A percentile compares a stretch with the other conserved stretches of the same genome.
Conservation (phyloP, 2,888 invertebrate species). For the Yponomeuta malinellus region DNA sequence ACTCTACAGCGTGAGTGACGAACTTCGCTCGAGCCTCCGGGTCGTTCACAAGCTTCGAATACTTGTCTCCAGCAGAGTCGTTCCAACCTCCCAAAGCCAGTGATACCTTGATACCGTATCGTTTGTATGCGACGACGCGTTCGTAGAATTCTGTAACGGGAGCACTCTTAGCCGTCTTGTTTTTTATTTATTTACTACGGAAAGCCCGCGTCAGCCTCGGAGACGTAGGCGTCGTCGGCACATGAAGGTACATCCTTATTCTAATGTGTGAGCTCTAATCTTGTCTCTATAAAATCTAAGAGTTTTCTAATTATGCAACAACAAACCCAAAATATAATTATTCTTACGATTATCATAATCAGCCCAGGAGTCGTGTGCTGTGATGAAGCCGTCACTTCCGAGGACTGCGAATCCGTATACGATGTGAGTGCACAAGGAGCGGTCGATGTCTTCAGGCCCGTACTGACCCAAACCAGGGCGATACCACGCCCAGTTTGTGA, state of each 20-base stretch:
- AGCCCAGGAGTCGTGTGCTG: slow-evolving; percentile 93
- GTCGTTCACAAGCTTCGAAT: slow-evolving; percentile 88
- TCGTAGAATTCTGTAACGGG: slow-evolving; percentile 84
- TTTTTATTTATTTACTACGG: no score
- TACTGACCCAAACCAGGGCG: slow-evolving; percentile 88
- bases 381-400: slow-evolving; percentile 84
- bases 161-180: not conserved
- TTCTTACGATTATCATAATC: slow-evolving; percentile 88
- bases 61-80: slow-evolving; percentile 93
- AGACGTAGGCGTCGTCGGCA: not conserved
- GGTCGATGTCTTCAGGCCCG: slow-evolving; percentile 89
- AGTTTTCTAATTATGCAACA: no score
- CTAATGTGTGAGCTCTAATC: no score
- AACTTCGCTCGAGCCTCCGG: slow-evolving; percentile 83
- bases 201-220: no score
- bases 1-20: slow-evolving; percentile 82
- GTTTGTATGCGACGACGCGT: slow-evolving; percentile 85
- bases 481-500: slow-evolving; percentile 97
- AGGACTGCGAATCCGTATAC: slow-evolving; percentile 96
- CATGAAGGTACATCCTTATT: not conserved
- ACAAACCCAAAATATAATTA: no score
- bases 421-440: slow-evolving; percentile 92
- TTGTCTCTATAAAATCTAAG: no score
- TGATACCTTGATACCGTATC: slow-evolving; percentile 88
- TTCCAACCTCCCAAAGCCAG: slow-evolving; percentile 97